Percentiles rank a stretch among this genome's conserved stretches.
phyloP scores from a whole-genome alignment of 2,797 vertebrate genomes.

The Furcifer pardalis region DNA sequence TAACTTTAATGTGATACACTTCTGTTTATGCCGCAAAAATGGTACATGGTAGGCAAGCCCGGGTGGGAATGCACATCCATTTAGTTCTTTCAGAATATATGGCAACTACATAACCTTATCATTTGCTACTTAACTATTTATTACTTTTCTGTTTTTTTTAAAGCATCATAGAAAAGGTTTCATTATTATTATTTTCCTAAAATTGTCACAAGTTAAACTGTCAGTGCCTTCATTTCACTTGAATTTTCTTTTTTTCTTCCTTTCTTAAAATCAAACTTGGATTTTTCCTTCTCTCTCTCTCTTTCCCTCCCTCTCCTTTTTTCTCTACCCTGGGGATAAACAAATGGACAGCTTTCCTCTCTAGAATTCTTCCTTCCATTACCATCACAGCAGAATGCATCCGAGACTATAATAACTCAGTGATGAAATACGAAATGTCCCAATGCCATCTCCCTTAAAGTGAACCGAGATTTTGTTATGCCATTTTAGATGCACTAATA shows the following conservation, averaged over 20 bases:
- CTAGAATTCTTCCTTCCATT: constrained; percentile 87
- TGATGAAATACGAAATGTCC: constrained; percentile 91
- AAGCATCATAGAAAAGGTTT: constrained; percentile 34
- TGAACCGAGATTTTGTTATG: constrained; percentile 88
- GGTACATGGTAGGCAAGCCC: neutral
- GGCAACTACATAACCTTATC: neutral
- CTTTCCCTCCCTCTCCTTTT: constrained; percentile 46
- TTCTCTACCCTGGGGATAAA: constrained; percentile 85
- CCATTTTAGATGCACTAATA: constrained; percentile 95
- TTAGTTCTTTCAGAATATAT: constrained; percentile 47
- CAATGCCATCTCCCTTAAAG: constrained; percentile 87
- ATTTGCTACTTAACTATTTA: constrained; percentile 25
- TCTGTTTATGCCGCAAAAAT: neutral
- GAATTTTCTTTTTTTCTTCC: constrained; percentile 70
- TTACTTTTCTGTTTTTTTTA: neutral
- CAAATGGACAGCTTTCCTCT: constrained; percentile 91
- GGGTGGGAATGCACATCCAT: constrained; percentile 17
- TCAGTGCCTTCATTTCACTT: constrained; percentile 88
- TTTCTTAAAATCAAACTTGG: constrained; percentile 85
- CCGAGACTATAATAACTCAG: constrained; percentile 90
- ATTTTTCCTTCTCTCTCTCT: constrained; percentile 29
- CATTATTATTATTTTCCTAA: neutral
- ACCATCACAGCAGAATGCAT: constrained; percentile 85
- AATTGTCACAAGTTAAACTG: constrained; percentile 78
- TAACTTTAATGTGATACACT: constrained; percentile 4